A percentile compares a stretch with the other conserved stretches of the same genome.
These are phyloP conservation scores for Bombus superbus DNA, from an alignment of 1,140 invertebrate species.

Conservation along the genomic window DNA sequence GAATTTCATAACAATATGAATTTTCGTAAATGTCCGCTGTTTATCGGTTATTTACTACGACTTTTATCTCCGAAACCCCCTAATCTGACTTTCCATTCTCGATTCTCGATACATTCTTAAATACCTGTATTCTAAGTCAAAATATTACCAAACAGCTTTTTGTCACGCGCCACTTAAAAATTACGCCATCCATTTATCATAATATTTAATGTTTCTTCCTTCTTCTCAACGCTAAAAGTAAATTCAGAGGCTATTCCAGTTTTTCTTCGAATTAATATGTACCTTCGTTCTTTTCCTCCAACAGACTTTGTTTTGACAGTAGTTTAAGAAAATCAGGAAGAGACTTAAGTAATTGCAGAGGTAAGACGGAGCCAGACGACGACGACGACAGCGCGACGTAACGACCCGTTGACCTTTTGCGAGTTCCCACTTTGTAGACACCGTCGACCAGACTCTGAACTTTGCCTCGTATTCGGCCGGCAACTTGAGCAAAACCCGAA, in stretches of 20 bases:
- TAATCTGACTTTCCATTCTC: too few relatives aligned
- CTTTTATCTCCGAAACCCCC: too few relatives aligned
- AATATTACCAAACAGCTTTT: too few relatives aligned
- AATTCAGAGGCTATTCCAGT: not conserved
- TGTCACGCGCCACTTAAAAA: fast-evolving
- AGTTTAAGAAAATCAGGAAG: not conserved
- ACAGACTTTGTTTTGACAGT: not conserved
- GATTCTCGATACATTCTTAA: too few relatives aligned
- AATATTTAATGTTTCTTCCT: not conserved
- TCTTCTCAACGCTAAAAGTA: not conserved
- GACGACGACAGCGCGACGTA: too few relatives aligned
- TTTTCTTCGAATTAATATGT: too few relatives aligned
- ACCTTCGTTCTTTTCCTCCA: not conserved
- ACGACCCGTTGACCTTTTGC: constrained; percentile 35
- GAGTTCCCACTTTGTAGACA: constrained; percentile 45
- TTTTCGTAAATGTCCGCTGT: too few relatives aligned
- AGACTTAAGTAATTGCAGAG: not conserved
- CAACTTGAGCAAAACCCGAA: constrained; percentile 52
- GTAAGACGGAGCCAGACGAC: too few relatives aligned
- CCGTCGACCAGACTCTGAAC: constrained; percentile 42
- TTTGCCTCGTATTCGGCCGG: constrained; percentile 34
- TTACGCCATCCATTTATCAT: fast-evolving
- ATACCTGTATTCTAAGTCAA: too few relatives aligned
- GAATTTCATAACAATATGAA: not conserved
- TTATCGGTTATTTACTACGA: too few relatives aligned